phyloP scores from a whole-genome alignment of 2,113 vertebrate genomes.

The Cottus gobio region DNA sequence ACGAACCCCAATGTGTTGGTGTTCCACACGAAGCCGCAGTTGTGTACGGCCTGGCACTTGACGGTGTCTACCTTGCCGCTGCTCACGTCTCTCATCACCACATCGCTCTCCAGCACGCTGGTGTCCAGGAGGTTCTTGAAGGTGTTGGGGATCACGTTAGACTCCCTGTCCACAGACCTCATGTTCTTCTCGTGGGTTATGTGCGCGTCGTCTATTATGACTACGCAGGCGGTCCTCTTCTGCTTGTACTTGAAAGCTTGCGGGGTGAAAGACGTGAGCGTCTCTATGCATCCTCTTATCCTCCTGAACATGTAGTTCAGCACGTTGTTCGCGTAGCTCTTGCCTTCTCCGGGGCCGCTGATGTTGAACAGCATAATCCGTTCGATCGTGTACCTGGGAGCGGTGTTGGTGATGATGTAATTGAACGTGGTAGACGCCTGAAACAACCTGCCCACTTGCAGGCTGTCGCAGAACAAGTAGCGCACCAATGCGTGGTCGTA shows the following conservation, averaged over 20 bases:
- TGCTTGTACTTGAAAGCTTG: slow-evolving; percentile 41
- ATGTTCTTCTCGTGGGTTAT: slow-evolving; percentile 29
- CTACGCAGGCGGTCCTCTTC: slow-evolving; percentile 4
- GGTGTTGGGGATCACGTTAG: slow-evolving; percentile 30
- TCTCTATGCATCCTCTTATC: slow-evolving; percentile 21
- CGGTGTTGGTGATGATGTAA: slow-evolving; percentile 8
- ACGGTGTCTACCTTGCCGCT: background rate
- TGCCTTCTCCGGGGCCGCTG: slow-evolving; percentile 21
- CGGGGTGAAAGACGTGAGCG: slow-evolving; percentile 23
- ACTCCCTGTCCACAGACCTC: background rate
- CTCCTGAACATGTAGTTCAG: background rate
- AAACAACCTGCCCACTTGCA: slow-evolving; percentile 22
- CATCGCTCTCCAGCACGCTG: slow-evolving; percentile 30
- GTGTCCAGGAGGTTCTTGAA: slow-evolving; percentile 43
- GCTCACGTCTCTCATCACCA: background rate
- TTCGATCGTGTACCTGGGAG: slow-evolving; percentile 28
- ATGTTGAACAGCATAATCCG: slow-evolving; percentile 39
- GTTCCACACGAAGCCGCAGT: slow-evolving; percentile 45
- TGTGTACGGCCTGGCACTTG: slow-evolving; percentile 6
- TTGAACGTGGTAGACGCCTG: slow-evolving; percentile 26
- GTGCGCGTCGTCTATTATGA: slow-evolving; percentile 39
- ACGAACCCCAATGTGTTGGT: slow-evolving; percentile 23
- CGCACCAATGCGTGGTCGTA: slow-evolving; percentile 4
- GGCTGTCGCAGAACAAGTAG: slow-evolving; percentile 14
- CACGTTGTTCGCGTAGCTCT: slow-evolving; percentile 24